These are phyloP conservation scores for Sesamia nonagrioides DNA, from an alignment of 1,140 invertebrate genomes.

Conservation along the genomic window DNA sequence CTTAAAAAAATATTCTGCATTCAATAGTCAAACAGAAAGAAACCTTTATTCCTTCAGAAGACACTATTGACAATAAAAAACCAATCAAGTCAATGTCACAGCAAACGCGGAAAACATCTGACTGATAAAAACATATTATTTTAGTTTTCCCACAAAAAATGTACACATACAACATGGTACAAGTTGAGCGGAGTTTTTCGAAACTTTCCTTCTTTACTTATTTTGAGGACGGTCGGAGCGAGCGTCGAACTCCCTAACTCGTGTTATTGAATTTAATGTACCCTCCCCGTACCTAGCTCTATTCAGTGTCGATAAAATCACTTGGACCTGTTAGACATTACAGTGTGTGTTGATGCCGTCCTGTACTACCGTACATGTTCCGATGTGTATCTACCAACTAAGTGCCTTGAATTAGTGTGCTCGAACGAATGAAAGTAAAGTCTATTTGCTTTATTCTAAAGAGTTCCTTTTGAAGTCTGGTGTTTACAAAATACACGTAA, in stretches of 20 bases:
- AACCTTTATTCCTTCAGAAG: too few species aligned
- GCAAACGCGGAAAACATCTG: not conserved
- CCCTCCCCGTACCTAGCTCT: constrained; percentile 75
- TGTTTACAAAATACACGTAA: constrained; percentile 52
- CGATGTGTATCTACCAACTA: constrained; percentile 19
- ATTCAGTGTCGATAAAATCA: constrained; percentile 81
- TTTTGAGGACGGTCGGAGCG: constrained; percentile 85
- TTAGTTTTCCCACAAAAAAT: constrained; percentile 73
- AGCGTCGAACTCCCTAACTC: constrained; percentile 86
- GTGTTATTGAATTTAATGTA: constrained; percentile 87
- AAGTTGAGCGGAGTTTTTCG: constrained; percentile 81
- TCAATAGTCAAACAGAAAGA: too few species aligned
- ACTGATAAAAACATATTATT: constrained; percentile 69
- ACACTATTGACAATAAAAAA: not conserved
- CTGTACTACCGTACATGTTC: not conserved
- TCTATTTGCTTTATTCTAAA: constrained; percentile 47
- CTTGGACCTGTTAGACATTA: constrained; percentile 67
- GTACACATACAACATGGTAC: constrained; percentile 77
- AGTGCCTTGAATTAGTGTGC: constrained; percentile 39
- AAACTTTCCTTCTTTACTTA: constrained; percentile 86
- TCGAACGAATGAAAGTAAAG: constrained; percentile 21
- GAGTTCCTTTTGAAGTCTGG: constrained; percentile 62
- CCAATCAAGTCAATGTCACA: not conserved
- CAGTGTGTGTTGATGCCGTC: constrained; percentile 35
- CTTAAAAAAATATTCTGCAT: too few species aligned